phyloP scores from a whole-genome alignment of 2,113 vertebrate genomes.

The Oncorhynchus mykiss region DNA sequence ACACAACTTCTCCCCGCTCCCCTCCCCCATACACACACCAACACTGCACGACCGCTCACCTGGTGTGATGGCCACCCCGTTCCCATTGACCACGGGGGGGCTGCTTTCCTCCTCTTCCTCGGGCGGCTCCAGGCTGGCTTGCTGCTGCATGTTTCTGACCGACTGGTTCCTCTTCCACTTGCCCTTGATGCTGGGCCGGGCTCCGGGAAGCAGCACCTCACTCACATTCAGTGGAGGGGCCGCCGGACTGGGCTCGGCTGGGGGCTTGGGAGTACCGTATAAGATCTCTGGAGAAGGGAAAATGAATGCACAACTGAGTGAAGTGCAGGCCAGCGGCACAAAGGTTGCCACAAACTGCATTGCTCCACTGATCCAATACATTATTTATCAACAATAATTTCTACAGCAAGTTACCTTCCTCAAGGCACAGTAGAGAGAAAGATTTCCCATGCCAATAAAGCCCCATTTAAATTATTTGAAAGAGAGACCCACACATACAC shows the following conservation, averaged over 20 bases:
- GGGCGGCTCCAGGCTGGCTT: conserved; percentile 88
- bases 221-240: conserved; percentile 93
- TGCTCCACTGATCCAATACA: no score
- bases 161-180: conserved; percentile 98
- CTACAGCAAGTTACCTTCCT: no score
- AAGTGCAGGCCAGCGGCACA: neutral
- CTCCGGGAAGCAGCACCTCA: conserved; percentile 96
- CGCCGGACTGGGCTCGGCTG: conserved; percentile 92
- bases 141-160: conserved; percentile 99
- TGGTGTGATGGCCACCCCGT: conserved; percentile 90
- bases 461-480: no score
- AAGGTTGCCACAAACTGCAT: no score
- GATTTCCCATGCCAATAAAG: conserved; percentile 4
- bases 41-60: conserved; percentile 70
- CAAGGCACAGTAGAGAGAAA: conserved; percentile 9
- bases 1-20: neutral
- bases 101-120: conserved; percentile 93
- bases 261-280: conserved; percentile 98
- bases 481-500: neutral
- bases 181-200: conserved; percentile 94
- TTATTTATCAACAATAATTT: no score
- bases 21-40: neutral
- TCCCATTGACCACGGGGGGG: conserved; percentile 90
- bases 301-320: neutral
- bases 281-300: conserved; percentile 84